A percentile compares a stretch with the other conserved stretches of the same genome.
Conservation (phyloP, 1,140 invertebrate genomes). For the Drosophila ficusphila region DNA sequence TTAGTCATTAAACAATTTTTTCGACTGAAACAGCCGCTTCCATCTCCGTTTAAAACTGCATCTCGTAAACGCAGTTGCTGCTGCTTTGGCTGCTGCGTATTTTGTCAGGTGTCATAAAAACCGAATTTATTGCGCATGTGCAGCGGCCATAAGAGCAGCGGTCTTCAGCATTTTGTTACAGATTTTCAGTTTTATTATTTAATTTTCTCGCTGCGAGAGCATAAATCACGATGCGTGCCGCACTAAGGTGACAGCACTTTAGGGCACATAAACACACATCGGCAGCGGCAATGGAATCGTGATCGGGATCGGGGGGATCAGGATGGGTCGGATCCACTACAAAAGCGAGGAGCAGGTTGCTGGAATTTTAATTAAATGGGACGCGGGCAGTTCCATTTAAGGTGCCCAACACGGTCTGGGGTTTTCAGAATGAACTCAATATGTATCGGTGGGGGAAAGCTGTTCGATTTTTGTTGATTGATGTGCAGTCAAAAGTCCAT, state of each 20-base stretch:
- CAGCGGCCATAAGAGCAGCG: conserved; percentile 57
- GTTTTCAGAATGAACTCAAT: background rate
- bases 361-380: conserved; percentile 78
- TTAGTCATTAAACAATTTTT: conserved; percentile 81
- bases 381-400: conserved; percentile 20
- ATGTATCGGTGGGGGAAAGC: background rate
- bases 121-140: conserved; percentile 83
- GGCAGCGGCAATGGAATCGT: background rate
- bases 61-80: conserved; percentile 26
- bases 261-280: conserved; percentile 74
- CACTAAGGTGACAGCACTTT: conserved; percentile 79
- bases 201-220: conserved; percentile 62
- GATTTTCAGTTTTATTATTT: conserved; percentile 75
- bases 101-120: conserved; percentile 84
- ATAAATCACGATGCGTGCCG: conserved; percentile 77
- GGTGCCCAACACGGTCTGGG: background rate
- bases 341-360: conserved; percentile 58
- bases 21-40: conserved; percentile 66
- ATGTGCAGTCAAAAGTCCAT: background rate
- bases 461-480: background rate
- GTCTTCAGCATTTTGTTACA: conserved; percentile 62
- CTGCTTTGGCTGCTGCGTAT: conserved; percentile 68
- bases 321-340: conserved; percentile 1
- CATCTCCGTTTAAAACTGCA: conserved; percentile 25
- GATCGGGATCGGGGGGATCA: background rate